Evolutionary conservation across 2,888 invertebrate species (phyloP).

Genomic region (Clostera curtula): DNA sequence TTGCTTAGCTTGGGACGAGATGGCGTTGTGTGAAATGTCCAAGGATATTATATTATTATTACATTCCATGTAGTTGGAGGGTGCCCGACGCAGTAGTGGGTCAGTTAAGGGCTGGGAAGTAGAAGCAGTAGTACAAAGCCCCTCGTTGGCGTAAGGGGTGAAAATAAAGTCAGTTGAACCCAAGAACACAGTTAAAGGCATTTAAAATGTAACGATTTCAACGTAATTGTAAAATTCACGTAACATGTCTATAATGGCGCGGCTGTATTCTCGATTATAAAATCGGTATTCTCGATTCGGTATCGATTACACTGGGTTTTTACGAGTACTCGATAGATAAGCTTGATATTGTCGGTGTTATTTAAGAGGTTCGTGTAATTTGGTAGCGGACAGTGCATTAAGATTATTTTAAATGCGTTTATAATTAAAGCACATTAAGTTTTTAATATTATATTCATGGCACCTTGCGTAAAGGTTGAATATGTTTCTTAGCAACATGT

Average conservation of each 20-base stretch:
- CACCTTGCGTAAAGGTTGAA: too few species aligned
- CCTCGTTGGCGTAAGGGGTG: too few species aligned
- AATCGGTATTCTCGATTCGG: conserved; percentile 16
- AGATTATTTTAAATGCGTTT: conserved; percentile 15
- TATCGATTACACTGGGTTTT: conserved; percentile 23
- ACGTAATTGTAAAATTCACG: conserved; percentile 25
- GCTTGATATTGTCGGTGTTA: conserved; percentile 10
- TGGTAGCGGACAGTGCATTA: conserved; percentile 20
- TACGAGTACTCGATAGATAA: conserved; percentile 25
- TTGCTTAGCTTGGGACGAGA: too few species aligned
- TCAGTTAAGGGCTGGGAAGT: too few species aligned
- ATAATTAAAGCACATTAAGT: too few species aligned
- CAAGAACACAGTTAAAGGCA: conserved; percentile 18
- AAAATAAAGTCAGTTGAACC: conserved; percentile 18
- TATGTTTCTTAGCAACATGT: too few species aligned
- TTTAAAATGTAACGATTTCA: conserved; percentile 23
- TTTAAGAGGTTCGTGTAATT: conserved; percentile 24
- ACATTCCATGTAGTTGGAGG: too few species aligned
- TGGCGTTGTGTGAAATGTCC: too few species aligned
- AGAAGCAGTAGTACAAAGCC: too few species aligned
- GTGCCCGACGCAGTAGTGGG: too few species aligned
- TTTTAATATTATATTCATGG: too few species aligned
- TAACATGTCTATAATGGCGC: conserved; percentile 24
- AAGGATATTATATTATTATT: too few species aligned
- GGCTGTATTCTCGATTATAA: conserved; percentile 13